Percentiles rank a stretch among this genome's conserved stretches.
Conservation (phyloP, 37 sponge, comb jelly and placozoan species). For the Eunapius fragilis region DNA sequence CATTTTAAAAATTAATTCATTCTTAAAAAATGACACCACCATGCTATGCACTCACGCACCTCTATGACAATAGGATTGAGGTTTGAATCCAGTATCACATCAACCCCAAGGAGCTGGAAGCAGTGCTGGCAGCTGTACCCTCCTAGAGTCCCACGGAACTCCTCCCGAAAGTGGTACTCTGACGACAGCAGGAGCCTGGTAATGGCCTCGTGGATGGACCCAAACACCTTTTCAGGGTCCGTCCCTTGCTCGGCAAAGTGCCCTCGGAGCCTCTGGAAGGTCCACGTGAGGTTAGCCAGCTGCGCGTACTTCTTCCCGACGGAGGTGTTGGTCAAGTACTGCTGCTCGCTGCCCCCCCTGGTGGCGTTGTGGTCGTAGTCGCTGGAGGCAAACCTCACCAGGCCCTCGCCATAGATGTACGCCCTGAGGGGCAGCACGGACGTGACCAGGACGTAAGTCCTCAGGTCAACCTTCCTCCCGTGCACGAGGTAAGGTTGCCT, state of each 20-base stretch:
- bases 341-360: constrained; percentile 53
- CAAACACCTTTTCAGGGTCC: constrained; percentile 55
- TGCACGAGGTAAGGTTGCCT: constrained; percentile 66
- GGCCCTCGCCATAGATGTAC: constrained; percentile 85
- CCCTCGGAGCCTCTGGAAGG: constrained; percentile 60
- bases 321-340: constrained; percentile 88
- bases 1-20: too few species aligned
- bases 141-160: constrained; percentile 36
- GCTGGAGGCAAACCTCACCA: constrained; percentile 85
- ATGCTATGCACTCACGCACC: constrained; percentile 47
- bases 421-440: constrained; percentile 75
- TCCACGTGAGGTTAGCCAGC: constrained; percentile 83
- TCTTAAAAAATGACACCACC: neutral
- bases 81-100: constrained; percentile 74
- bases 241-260: constrained; percentile 34
- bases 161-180: constrained; percentile 55
- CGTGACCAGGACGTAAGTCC: constrained; percentile 87
- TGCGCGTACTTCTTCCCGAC: constrained; percentile 79
- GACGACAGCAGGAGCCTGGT: constrained; percentile 68
- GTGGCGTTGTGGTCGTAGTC: constrained; percentile 65
- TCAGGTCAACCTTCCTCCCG: constrained; percentile 81
- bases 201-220: constrained; percentile 68
- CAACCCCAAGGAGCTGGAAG: constrained; percentile 87
- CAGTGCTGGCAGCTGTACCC: constrained; percentile 82
- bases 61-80: constrained; percentile 85